A percentile compares a stretch with the other conserved stretches of the same genome.
phyloP scores from a whole-genome alignment of 2,113 vertebrate species.

The rat (Rattus norvegicus) region GRCr8 NC_086028.1:24441501-24442000 shows the following conservation, averaged over 20 bases:
- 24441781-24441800: slow-evolving; percentile 11
- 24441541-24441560: neutral
- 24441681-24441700: neutral
- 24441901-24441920: neutral
- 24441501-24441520: too few species aligned
- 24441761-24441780: neutral
- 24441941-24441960: slow-evolving; percentile 27
- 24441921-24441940: neutral
- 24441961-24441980: slow-evolving; percentile 39
- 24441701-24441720: neutral
- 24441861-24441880: slow-evolving; percentile 45
- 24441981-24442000: neutral
- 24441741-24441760: neutral
- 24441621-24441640: neutral
- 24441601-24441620: neutral
- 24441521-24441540: neutral
- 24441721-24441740: neutral
- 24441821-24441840: slow-evolving; percentile 49
- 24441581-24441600: neutral
- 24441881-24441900: slow-evolving; percentile 23
- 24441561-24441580: neutral
- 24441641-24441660: neutral
- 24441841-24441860: slow-evolving; percentile 45
- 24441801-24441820: slow-evolving; percentile 42
- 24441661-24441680: neutral